Percentiles rank a stretch among this genome's conserved stretches.
Evolutionary conservation across 2,888 invertebrate genomes (phyloP).

Genomic region (Eucriotettix oculatus): DNA sequence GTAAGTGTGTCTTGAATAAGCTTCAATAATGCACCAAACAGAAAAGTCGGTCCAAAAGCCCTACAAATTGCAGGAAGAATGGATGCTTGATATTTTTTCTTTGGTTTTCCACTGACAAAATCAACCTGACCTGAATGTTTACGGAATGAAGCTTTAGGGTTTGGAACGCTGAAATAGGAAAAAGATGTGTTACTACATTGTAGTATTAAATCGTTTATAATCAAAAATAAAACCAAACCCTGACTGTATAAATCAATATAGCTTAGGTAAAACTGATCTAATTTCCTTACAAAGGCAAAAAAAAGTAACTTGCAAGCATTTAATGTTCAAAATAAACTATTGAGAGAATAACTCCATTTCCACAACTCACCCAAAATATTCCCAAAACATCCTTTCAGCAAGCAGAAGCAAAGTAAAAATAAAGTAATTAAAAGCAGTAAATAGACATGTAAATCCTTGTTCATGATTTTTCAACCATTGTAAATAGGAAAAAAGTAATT

Average conservation of each 20-base stretch:
- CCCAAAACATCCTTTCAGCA: slow-evolving; percentile 16
- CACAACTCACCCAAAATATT: slow-evolving; percentile 16
- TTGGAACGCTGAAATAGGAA: slow-evolving; percentile 21
- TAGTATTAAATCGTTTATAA: too few species aligned
- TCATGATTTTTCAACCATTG: too few species aligned
- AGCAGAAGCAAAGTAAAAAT: slow-evolving; percentile 3
- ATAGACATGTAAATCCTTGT: background rate
- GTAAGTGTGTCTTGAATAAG: slow-evolving; percentile 66
- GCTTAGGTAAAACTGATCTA: too few species aligned
- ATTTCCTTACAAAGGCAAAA: background rate
- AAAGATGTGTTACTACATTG: background rate
- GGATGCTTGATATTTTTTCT: slow-evolving; percentile 56
- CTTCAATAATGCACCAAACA: slow-evolving; percentile 74
- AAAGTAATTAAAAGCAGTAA: background rate
- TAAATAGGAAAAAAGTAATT: background rate
- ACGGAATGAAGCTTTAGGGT: slow-evolving; percentile 45
- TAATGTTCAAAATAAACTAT: too few species aligned
- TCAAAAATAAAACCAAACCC: too few species aligned
- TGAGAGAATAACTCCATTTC: too few species aligned
- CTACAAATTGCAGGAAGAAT: slow-evolving; percentile 68
- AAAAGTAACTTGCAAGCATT: background rate
- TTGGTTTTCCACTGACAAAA: slow-evolving; percentile 27
- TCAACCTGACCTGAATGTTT: slow-evolving; percentile 55
- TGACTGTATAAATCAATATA: too few species aligned
- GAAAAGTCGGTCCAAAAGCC: slow-evolving; percentile 74